These are phyloP conservation scores for Noctua comes DNA, from an alignment of 2,888 invertebrate species.

Conservation along the genomic window DNA sequence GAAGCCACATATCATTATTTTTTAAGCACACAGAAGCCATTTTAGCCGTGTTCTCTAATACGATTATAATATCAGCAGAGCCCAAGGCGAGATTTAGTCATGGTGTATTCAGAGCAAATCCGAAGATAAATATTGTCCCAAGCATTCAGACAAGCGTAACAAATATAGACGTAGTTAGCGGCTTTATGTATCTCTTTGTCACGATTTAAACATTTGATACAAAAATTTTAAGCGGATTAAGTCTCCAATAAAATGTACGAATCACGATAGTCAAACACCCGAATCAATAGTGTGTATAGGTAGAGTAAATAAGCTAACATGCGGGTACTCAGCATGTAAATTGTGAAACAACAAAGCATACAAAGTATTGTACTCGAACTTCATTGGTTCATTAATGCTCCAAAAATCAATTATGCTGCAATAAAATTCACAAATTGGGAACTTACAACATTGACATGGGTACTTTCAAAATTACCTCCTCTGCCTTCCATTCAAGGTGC, in stretches of 20 bases:
- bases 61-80: conserved; percentile 66
- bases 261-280: conserved; percentile 67
- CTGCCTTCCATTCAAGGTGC: conserved; percentile 61
- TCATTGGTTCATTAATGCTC: conserved; percentile 76
- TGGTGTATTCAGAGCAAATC: conserved; percentile 74
- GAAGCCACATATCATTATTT: conserved; percentile 10
- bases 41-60: conserved; percentile 55
- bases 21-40: conserved; percentile 57
- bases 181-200: conserved; percentile 59
- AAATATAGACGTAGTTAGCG: conserved; percentile 66
- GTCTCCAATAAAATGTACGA: conserved; percentile 61
- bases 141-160: conserved; percentile 75
- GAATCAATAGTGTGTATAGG: conserved; percentile 55
- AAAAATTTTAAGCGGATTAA: conserved; percentile 63
- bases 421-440: conserved; percentile 82
- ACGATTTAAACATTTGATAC: conserved; percentile 63
- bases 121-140: conserved; percentile 81
- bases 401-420: conserved; percentile 82
- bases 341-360: conserved; percentile 76
- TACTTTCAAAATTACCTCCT: conserved; percentile 57
- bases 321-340: conserved; percentile 78
- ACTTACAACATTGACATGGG: conserved; percentile 53
- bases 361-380: conserved; percentile 61
- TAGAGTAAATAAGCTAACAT: conserved; percentile 72
- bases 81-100: conserved; percentile 75